A percentile compares a stretch with the other conserved stretches of the same genome.
Evolutionary conservation across 2,113 vertebrate genomes (phyloP).

Genomic region (Rafetus swinhoei): DNA sequence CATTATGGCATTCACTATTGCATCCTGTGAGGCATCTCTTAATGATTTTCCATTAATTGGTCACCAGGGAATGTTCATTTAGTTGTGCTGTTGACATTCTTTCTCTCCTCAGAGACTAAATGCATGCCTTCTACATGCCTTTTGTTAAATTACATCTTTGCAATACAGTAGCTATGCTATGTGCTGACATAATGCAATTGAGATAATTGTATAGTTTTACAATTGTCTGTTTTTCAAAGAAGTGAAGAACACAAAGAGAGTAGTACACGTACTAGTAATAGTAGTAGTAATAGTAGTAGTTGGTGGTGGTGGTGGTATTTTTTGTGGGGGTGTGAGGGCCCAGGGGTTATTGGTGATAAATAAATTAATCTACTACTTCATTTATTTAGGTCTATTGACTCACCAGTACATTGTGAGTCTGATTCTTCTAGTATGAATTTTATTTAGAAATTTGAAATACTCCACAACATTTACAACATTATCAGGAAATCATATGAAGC

Average conservation of each 20-base stretch:
- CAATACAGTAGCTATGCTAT: not conserved
- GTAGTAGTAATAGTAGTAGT: too few species aligned
- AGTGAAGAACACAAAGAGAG: not conserved
- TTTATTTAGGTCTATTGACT: not conserved
- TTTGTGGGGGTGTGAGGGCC: too few species aligned
- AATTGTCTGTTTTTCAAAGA: not conserved
- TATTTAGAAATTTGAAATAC: not conserved
- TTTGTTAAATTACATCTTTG: not conserved
- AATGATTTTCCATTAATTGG: conserved; percentile 4
- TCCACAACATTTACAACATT: not conserved
- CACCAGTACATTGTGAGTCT: not conserved
- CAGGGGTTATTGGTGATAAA: not conserved
- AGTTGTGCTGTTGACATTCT: not conserved
- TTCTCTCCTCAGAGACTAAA: not conserved
- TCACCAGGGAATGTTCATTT: not conserved
- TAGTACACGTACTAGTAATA: not conserved
- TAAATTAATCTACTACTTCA: not conserved
- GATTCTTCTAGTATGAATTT: not conserved
- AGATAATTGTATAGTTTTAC: not conserved
- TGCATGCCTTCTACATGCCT: not conserved
- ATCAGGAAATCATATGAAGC: not conserved
- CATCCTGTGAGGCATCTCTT: not conserved
- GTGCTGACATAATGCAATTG: not conserved
- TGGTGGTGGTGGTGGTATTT: too few species aligned
- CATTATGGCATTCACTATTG: not conserved